phyloP scores from a whole-genome alignment of 2,113 vertebrate species.

The Synchiropus splendidus region DNA sequence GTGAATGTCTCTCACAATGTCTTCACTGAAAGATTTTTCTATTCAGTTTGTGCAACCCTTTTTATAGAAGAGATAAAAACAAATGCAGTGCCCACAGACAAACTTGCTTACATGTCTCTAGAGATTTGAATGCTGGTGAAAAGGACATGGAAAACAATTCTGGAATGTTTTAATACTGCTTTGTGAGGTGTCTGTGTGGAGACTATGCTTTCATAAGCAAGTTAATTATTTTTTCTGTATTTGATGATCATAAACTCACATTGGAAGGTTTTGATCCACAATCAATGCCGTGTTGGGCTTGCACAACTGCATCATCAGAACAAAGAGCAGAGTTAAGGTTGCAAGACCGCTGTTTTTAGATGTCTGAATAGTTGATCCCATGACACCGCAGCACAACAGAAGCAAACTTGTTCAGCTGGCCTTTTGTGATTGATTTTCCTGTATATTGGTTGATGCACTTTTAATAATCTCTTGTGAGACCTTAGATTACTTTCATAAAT shows the following conservation, averaged over 20 bases:
- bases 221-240: slow-evolving; percentile 13
- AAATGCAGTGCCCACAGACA: too few relatives aligned
- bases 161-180: slow-evolving; percentile 39
- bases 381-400: not conserved
- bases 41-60: not conserved
- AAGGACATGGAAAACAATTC: too few relatives aligned
- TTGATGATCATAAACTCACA: slow-evolving; percentile 13
- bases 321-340: slow-evolving; percentile 9
- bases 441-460: slow-evolving; percentile 3
- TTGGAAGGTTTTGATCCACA: too few relatives aligned
- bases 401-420: slow-evolving; percentile 6
- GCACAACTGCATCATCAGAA: slow-evolving; percentile 22
- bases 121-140: too few relatives aligned
- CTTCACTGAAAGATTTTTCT: slow-evolving; percentile 10
- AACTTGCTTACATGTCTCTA: too few relatives aligned
- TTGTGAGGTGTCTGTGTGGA: too few relatives aligned
- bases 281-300: too few relatives aligned
- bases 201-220: slow-evolving; percentile 24
- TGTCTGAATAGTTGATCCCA: slow-evolving; percentile 14
- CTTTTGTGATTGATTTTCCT: slow-evolving; percentile 27
- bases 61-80: too few relatives aligned
- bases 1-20: slow-evolving; percentile 18
- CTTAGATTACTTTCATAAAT: too few relatives aligned
- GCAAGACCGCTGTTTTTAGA: slow-evolving; percentile 25
- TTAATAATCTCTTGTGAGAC: too few relatives aligned